Conservation (phyloP, 2,888 invertebrate genomes). For the Herminia tarsipennalis region DNA sequence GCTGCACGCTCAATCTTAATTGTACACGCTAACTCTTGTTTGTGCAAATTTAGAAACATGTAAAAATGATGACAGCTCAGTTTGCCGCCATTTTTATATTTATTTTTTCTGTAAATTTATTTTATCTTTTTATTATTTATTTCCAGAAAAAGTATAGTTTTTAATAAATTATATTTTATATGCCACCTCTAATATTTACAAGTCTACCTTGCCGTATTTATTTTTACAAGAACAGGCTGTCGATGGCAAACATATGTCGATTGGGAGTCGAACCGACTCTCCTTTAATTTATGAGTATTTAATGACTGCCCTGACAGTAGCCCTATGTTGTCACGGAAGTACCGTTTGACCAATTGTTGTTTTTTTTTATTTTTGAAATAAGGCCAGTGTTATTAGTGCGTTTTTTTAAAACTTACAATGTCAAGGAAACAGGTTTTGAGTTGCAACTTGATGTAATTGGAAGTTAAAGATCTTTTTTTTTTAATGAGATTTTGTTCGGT, state of each 20-base stretch:
- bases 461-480: neutral
- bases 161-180: too few species aligned
- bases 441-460: neutral
- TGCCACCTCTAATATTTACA: conserved; percentile 11
- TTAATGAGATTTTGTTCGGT: too few species aligned
- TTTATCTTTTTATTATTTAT: neutral
- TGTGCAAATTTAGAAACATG: too few species aligned
- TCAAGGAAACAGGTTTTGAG: neutral
- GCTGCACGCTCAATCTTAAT: too few species aligned
- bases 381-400: conserved; percentile 13
- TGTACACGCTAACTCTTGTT: too few species aligned
- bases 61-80: too few species aligned
- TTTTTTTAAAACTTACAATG: neutral
- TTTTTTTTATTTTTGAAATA: too few species aligned
- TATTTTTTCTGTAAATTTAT: too few species aligned
- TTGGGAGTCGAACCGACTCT: conserved; percentile 53
- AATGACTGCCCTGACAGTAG: conserved; percentile 69
- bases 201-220: conserved; percentile 47
- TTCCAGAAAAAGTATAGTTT: neutral
- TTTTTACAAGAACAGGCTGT: conserved; percentile 64
- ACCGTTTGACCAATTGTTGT: conserved; percentile 35
- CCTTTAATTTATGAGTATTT: conserved; percentile 79
- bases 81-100: too few species aligned
- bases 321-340: conserved; percentile 44
- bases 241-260: conserved; percentile 73